Conservation (phyloP, 2,888 invertebrate species). For the Lithophane ornitopus region DNA sequence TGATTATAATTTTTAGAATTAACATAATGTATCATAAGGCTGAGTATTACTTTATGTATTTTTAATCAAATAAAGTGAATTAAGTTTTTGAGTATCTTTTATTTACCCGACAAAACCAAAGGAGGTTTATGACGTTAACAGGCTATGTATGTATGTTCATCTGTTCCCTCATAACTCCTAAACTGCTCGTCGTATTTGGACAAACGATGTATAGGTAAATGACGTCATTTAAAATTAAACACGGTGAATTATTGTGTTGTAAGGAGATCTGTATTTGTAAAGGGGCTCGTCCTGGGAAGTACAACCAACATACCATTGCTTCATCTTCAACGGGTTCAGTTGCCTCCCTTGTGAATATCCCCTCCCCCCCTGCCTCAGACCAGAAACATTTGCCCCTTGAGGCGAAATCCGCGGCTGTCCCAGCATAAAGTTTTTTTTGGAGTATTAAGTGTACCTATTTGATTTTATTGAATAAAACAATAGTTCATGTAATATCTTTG, state of each 20-base stretch:
- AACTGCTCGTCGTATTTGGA: neutral
- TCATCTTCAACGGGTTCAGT: no score
- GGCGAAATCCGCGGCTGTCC: no score
- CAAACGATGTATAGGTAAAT: neutral
- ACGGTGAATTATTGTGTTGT: neutral
- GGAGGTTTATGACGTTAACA: neutral
- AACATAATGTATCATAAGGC: slow-evolving; percentile 79
- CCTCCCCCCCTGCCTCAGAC: no score
- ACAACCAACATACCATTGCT: no score
- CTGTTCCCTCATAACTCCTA: neutral
- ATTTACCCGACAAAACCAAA: neutral
- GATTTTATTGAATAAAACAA: neutral
- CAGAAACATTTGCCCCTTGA: no score
- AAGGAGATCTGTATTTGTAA: neutral
- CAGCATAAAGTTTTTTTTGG: no score
- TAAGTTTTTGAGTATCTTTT: slow-evolving; percentile 65
- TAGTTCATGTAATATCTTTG: neutral
- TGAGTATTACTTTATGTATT: slow-evolving; percentile 80
- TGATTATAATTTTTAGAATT: slow-evolving; percentile 69
- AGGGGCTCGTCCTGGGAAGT: neutral
- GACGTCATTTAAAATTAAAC: neutral
- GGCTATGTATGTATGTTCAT: neutral
- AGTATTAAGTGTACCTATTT: no score
- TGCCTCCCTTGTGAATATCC: no score
- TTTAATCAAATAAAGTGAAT: slow-evolving; percentile 78